phyloP scores from a whole-genome alignment of 2,888 invertebrate species.

The Sinelater perroti region DNA sequence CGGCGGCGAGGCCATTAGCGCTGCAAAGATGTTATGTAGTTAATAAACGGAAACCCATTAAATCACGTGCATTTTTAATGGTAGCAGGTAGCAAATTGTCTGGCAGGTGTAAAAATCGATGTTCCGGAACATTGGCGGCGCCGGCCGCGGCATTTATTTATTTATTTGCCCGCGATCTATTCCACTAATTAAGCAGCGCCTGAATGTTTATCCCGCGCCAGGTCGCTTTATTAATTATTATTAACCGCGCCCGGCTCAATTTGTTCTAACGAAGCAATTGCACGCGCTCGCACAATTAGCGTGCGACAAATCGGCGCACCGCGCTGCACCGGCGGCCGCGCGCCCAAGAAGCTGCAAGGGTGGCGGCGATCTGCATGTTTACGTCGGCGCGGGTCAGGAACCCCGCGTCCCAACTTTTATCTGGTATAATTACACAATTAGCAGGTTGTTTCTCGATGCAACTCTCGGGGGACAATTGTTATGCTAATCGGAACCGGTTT shows the following conservation, averaged over 20 bases:
- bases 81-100: slow-evolving; percentile 15
- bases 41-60: slow-evolving; percentile 19
- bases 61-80: slow-evolving; percentile 21
- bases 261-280: slow-evolving; percentile 21
- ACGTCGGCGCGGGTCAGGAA: slow-evolving; percentile 28
- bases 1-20: too few relatives aligned
- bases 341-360: slow-evolving; percentile 10
- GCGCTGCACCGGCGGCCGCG: too few relatives aligned
- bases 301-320: too few relatives aligned
- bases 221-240: slow-evolving; percentile 15
- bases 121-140: slow-evolving; percentile 35
- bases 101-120: slow-evolving; percentile 38
- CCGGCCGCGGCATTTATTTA: slow-evolving; percentile 24
- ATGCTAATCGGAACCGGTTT: slow-evolving; percentile 61
- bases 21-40: too few relatives aligned
- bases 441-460: slow-evolving; percentile 59
- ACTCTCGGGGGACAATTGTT: slow-evolving; percentile 58
- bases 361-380: slow-evolving; percentile 22
- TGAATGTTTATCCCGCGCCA: slow-evolving; percentile 16
- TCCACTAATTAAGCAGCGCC: slow-evolving; percentile 22
- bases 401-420: slow-evolving; percentile 24
- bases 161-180: slow-evolving; percentile 29
- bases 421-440: slow-evolving; percentile 57
- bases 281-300: neutral
- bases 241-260: slow-evolving; percentile 7